A percentile compares a stretch with the other conserved stretches of the same genome.
Evolutionary conservation across 2,888 invertebrate species (phyloP).

Genomic region (Drosophila pseudotakahashii): DNA sequence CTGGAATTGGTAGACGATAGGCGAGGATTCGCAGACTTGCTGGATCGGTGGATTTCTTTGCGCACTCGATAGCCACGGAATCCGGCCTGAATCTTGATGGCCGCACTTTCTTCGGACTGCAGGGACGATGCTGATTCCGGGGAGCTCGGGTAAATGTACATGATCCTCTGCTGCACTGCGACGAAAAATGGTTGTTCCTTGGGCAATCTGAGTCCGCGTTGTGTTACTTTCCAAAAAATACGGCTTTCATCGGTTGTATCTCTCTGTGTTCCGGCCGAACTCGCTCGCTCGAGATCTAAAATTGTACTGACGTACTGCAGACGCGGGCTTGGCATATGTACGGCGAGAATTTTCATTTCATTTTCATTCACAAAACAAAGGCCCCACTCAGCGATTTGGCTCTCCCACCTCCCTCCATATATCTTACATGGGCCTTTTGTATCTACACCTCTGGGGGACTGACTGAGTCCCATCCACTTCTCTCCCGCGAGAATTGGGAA

Average conservation of each 20-base stretch:
- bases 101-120: conserved; percentile 84
- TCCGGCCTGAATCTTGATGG: conserved; percentile 86
- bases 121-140: conserved; percentile 80
- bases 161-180: conserved; percentile 59
- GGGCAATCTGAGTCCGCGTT: conserved; percentile 21
- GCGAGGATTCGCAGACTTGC: conserved; percentile 37
- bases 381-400: conserved; percentile 57
- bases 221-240: conserved; percentile 40
- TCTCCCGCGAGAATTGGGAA: conserved; percentile 62
- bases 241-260: conserved; percentile 25
- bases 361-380: conserved; percentile 72
- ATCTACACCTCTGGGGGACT: conserved; percentile 18
- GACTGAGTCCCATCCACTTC: conserved; percentile 22
- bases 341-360: conserved; percentile 66
- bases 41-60: conserved; percentile 83
- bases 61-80: conserved; percentile 86
- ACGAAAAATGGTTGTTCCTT: conserved; percentile 14
- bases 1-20: conserved; percentile 34
- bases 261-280: conserved; percentile 38
- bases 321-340: conserved; percentile 64
- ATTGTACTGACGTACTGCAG: conserved; percentile 64
- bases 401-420: conserved; percentile 28
- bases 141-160: conserved; percentile 84
- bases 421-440: conserved; percentile 46
- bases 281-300: conserved; percentile 65